These are phyloP conservation scores for Heloderma charlesbogerti DNA, from an alignment of 2,113 vertebrate species.

Conservation along the genomic window DNA sequence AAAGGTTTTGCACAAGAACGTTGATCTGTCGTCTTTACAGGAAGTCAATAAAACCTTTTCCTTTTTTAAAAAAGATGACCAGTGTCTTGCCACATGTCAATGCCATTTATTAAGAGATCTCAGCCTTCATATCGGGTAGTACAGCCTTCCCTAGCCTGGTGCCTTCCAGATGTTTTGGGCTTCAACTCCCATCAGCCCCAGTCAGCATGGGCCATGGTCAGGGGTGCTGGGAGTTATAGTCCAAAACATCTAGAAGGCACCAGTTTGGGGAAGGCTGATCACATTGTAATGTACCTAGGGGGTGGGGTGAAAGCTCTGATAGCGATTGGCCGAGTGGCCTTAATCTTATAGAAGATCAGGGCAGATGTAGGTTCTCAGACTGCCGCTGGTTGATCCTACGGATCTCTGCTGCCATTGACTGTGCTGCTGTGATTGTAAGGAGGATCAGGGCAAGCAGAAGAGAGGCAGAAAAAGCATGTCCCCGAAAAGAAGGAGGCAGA, in stretches of 20 bases:
- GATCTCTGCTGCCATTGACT: too few relatives aligned
- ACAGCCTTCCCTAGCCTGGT: too few relatives aligned
- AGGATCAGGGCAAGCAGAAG: too few relatives aligned
- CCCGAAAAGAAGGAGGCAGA: too few relatives aligned
- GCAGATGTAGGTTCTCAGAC: not conserved
- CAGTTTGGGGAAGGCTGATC: too few relatives aligned
- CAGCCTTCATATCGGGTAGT: not conserved
- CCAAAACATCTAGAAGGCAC: too few relatives aligned
- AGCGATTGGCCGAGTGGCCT: not conserved
- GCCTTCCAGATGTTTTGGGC: too few relatives aligned
- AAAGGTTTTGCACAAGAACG: not conserved
- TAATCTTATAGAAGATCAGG: not conserved
- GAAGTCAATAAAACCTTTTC: not conserved
- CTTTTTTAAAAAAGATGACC: not conserved
- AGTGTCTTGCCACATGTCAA: not conserved
- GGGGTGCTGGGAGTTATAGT: too few relatives aligned
- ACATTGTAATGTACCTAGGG: not conserved
- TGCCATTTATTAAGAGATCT: not conserved
- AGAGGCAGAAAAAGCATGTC: too few relatives aligned
- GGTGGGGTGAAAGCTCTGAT: not conserved
- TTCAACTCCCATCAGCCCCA: too few relatives aligned
- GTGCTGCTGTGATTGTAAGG: too few relatives aligned
- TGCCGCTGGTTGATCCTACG: not conserved
- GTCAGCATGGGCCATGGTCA: too few relatives aligned
- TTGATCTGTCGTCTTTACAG: not conserved